These are phyloP conservation scores for Fistularia tabacaria DNA, from an alignment of 2,797 vertebrate species.

Conservation along the genomic window DNA sequence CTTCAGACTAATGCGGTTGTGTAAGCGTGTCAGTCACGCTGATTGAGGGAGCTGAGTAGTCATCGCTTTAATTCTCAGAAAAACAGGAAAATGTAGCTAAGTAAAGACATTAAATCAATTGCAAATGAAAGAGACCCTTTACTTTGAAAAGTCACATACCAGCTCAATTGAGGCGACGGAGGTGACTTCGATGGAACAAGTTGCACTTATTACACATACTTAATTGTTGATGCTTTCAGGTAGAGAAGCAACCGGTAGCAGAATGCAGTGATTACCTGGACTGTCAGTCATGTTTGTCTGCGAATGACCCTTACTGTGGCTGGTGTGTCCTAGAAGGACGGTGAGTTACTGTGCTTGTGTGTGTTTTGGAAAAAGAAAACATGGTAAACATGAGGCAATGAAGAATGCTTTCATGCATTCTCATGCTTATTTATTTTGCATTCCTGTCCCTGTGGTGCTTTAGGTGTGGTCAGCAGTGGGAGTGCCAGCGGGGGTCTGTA, in stretches of 20 bases:
- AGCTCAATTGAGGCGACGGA: too few relatives aligned
- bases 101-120: too few relatives aligned
- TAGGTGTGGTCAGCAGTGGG: conserved; percentile 84
- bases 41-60: too few relatives aligned
- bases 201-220: too few relatives aligned
- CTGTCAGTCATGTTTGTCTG: conserved; percentile 86
- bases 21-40: too few relatives aligned
- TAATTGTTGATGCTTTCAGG: conserved; percentile 61
- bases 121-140: too few relatives aligned
- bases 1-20: too few relatives aligned
- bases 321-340: conserved; percentile 95
- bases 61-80: too few relatives aligned
- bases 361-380: too few relatives aligned
- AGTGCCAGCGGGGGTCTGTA: conserved; percentile 79
- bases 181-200: too few relatives aligned
- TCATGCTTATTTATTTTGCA: not conserved
- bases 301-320: conserved; percentile 91
- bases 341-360: conserved; percentile 65
- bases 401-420: not conserved
- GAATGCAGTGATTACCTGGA: conserved; percentile 85
- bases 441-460: conserved; percentile 4
- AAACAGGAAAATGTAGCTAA: too few relatives aligned
- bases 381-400: not conserved
- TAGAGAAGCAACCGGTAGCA: conserved; percentile 86
- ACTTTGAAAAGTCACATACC: too few relatives aligned